A percentile compares a stretch with the other conserved stretches of the same genome.
These are phyloP conservation scores for Ornithoptera priamus DNA, from an alignment of 2,888 invertebrate species.

Conservation along the genomic window DNA sequence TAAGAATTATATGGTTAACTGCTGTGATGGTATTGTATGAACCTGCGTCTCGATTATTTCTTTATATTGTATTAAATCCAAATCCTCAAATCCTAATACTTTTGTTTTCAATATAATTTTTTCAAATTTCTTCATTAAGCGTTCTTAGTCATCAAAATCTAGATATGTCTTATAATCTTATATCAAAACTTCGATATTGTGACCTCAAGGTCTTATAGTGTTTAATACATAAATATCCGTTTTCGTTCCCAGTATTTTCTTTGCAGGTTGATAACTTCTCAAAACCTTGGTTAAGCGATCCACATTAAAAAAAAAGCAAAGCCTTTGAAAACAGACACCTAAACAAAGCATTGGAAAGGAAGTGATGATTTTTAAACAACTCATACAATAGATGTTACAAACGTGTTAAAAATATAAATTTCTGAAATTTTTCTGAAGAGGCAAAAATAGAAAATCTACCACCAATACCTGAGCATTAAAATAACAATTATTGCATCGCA, in stretches of 20 bases:
- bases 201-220: background rate
- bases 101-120: background rate
- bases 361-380: slow-evolving; percentile 17
- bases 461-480: slow-evolving; percentile 8
- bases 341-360: slow-evolving; percentile 19
- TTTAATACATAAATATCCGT: background rate
- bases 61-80: background rate
- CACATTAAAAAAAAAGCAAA: slow-evolving; percentile 4
- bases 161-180: background rate
- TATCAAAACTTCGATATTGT: background rate
- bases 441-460: slow-evolving; percentile 16
- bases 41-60: background rate
- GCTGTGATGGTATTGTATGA: background rate
- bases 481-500: slow-evolving; percentile 4
- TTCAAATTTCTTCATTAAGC: background rate
- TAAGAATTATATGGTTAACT: background rate
- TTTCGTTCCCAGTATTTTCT: background rate
- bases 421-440: slow-evolving; percentile 3
- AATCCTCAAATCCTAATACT: background rate
- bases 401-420: slow-evolving; percentile 10
- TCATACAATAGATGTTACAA: slow-evolving; percentile 5
- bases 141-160: background rate
- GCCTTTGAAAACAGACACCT: slow-evolving; percentile 16
- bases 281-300: background rate
- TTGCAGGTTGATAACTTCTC: background rate